Evolutionary conservation across 2,113 vertebrate genomes (phyloP), one percentile per base, ranked within the genome.

Genomic region (Patagioenas fasciata): DNA sequence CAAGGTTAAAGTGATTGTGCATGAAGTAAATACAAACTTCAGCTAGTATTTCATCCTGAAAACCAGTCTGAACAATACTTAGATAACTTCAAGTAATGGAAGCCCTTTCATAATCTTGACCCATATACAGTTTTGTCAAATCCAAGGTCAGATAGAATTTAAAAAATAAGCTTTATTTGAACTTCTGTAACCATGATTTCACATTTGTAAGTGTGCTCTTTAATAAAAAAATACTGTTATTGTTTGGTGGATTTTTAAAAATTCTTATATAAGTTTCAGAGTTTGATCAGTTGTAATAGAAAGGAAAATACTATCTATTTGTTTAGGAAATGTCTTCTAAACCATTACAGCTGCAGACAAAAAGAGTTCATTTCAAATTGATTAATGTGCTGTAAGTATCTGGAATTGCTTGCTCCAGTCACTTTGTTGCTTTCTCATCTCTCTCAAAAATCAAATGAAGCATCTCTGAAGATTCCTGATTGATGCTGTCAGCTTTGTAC

Each of bases 31-130:
- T 97, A 98, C 93, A 97, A 98, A 97, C 97, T 98, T 97, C 94
- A 95, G 97, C 97, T 97, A 97, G 95, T 98, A 98, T 98, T 98
- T 98, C 97, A 98, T 98, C 95, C 86, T 97, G 97, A 97, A 97
- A 97, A 97, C 95, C 94, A 96, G 92, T 89, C 93, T 97, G 97
- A 97, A 95, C 80, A 88, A 95, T 96, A 93, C 95, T 97, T 97
- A 98, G 97, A 98, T 98, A 98, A 97, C 97, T 97, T 97, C 95
- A 85, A 11, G 69, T 97, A 98, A 98, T 98, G 95, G 96, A 98
- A 98, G 62, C 93, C 58, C 88, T 95, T 97, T 97, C 93, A 96
- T 97, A 98, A 97, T 95, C 79, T 87, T 97, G 93, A 97, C 93
- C 96, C 50, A 10, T 94, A 91, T 92, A 95, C 91, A 94, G 85